phyloP scores from a whole-genome alignment of 1,140 invertebrate species.

The Euwallacea similis region DNA sequence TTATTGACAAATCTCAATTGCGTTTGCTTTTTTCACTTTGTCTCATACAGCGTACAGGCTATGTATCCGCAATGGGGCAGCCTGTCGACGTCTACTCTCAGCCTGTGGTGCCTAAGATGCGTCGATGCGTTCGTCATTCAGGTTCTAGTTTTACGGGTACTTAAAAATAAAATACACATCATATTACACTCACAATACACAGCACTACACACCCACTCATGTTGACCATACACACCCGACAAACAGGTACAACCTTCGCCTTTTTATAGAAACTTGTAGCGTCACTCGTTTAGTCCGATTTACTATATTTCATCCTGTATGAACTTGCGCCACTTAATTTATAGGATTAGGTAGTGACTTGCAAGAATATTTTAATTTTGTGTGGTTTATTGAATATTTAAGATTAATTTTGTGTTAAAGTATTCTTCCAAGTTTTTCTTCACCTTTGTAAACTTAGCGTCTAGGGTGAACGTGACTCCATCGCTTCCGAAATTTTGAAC shows the following conservation, averaged over 20 bases:
- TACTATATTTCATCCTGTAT: constrained; percentile 23
- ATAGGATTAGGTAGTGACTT: constrained; percentile 24
- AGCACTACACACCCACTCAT: constrained; percentile 35
- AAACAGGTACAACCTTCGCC: constrained; percentile 12
- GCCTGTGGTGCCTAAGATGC: constrained; percentile 53
- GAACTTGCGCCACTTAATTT: constrained; percentile 15
- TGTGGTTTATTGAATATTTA: neutral
- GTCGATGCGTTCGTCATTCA: constrained; percentile 53
- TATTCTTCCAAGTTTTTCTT: constrained; percentile 27
- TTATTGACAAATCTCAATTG: constrained; percentile 55
- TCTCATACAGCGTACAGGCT: constrained; percentile 56
- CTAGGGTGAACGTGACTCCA: constrained; percentile 16
- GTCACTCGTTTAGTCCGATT: neutral
- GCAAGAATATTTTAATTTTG: constrained; percentile 25
- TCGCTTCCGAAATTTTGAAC: constrained; percentile 20
- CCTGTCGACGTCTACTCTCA: constrained; percentile 55
- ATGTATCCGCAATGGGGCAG: constrained; percentile 55
- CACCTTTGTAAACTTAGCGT: constrained; percentile 34
- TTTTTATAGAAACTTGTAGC: constrained; percentile 35
- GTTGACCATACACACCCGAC: neutral
- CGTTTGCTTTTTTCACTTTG: constrained; percentile 55
- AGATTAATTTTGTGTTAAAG: neutral
- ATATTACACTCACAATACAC: constrained; percentile 33
- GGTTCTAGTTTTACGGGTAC: constrained; percentile 55
- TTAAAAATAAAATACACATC: constrained; percentile 52